phyloP scores from a whole-genome alignment of 2,797 vertebrate species.

The Thaleichthys pacificus region DNA sequence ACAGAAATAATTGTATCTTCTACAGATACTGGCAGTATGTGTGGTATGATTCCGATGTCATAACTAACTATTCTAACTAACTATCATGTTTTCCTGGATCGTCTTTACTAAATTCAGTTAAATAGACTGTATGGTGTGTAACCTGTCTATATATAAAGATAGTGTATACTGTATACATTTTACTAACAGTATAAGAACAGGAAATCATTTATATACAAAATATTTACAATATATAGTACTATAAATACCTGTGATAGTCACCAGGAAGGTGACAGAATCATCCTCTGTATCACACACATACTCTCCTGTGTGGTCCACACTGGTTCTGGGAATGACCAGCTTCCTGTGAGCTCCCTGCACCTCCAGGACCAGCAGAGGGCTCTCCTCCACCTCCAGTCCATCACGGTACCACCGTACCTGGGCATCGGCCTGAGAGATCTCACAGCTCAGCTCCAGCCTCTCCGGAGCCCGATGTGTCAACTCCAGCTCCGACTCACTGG shows the following conservation, averaged over 20 bases:
- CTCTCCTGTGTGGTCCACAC: slow-evolving; percentile 81
- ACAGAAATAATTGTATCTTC: too few species aligned
- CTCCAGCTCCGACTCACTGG: slow-evolving; percentile 75
- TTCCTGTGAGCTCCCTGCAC: slow-evolving; percentile 71
- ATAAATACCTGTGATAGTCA: slow-evolving; percentile 82
- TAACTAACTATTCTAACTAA: too few species aligned
- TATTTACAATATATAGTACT: background rate
- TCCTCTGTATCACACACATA: slow-evolving; percentile 90
- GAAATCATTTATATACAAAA: background rate
- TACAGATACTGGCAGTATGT: background rate
- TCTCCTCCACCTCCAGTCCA: slow-evolving; percentile 84
- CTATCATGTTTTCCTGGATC: background rate
- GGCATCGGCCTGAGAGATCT: slow-evolving; percentile 75
- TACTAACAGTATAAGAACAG: too few species aligned
- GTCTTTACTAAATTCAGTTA: background rate
- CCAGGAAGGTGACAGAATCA: slow-evolving; percentile 84
- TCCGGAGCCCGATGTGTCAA: slow-evolving; percentile 70
- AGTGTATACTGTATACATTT: too few species aligned
- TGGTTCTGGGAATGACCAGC: slow-evolving; percentile 77
- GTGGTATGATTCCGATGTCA: too few species aligned
- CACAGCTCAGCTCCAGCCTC: slow-evolving; percentile 82
- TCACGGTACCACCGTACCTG: slow-evolving; percentile 85
- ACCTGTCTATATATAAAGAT: too few species aligned
- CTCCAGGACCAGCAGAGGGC: slow-evolving; percentile 75
- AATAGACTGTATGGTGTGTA: background rate